Evolutionary conservation across 2,888 invertebrate species (phyloP), one percentile per base, ranked within the genome.

Genomic region (Fragum fragum): DNA sequence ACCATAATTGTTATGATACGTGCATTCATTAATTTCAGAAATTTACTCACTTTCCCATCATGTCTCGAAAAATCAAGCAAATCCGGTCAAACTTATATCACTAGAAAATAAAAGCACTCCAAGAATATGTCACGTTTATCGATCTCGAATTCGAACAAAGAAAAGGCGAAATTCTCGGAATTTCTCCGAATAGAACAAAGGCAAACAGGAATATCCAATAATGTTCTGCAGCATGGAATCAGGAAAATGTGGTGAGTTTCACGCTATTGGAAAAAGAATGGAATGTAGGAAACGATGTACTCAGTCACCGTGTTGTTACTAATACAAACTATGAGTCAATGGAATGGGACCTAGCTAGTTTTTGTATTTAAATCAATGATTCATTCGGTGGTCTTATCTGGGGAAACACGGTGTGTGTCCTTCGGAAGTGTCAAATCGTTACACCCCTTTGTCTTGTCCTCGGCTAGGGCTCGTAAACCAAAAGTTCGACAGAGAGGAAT

Each of bases 241-340:
- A 14, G 47, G 14, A 16, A 2, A n/a, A 47, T 47, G 47, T 16
- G 14, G 47, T 3, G 47, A 47, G 47, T n/a, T 57, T 57, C 57
- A 57, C 57, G 6, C 1, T 57, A 28, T 14, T 28, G 28, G 57
- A 26, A 57, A n/a, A 39, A 18, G 66, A 66, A 66, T 42, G 66
- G 66, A 66, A 66, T 66, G 63, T 18, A 36, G n/a, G 0, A 36
- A 32, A 63, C n/a, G 2, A 16, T 16, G 66, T 21, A 66, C 66
- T 21, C 14, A 26, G 18, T 66, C 66, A 66, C 66, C 55, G 71
- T 11, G n/a, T 55, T 71, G 83, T 83, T 83, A 83, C 83, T 83
- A 83, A 83, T 79, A 79, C 77, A 75, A 57, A 28, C 26, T 57
- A 82, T 81, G 84, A 84, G 81, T 84, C 84, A 84, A 84, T 61